A percentile compares a stretch with the other conserved stretches of the same genome.
Evolutionary conservation across 2,888 invertebrate species (phyloP).

Genomic region (Melitaea athalia): DNA sequence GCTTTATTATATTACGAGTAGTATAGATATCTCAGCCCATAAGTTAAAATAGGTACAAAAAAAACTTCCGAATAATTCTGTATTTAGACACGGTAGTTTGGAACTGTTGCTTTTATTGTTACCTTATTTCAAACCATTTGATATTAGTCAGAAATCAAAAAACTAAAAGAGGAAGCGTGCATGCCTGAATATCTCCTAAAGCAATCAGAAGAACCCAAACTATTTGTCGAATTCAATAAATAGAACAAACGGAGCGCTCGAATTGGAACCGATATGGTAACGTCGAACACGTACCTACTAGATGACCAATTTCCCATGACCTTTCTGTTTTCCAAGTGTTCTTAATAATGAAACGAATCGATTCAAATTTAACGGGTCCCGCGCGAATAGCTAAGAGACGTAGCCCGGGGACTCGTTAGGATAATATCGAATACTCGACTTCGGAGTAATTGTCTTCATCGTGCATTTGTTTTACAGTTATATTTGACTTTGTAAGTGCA

Average conservation of each 20-base stretch:
- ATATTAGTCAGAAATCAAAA: too few species aligned
- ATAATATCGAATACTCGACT: constrained; percentile 48
- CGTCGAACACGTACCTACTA: constrained; percentile 13
- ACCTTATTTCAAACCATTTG: too few species aligned
- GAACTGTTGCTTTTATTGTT: too few species aligned
- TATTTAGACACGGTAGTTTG: too few species aligned
- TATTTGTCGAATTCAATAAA: constrained; percentile 15
- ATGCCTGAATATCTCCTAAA: neutral
- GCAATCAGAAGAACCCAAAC: neutral
- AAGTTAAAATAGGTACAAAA: too few species aligned
- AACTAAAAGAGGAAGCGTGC: too few species aligned
- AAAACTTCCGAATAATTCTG: too few species aligned
- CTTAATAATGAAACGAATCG: constrained; percentile 16
- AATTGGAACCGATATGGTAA: constrained; percentile 10
- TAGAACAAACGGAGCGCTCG: constrained; percentile 9
- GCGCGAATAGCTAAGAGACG: constrained; percentile 44
- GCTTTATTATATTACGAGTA: too few species aligned
- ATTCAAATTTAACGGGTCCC: constrained; percentile 47
- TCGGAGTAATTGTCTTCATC: constrained; percentile 33
- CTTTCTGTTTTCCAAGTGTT: constrained; percentile 12
- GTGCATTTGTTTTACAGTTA: constrained; percentile 20
- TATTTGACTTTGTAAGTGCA: constrained; percentile 13
- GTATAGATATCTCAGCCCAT: too few species aligned
- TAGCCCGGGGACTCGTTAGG: constrained; percentile 53
- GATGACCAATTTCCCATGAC: constrained; percentile 24